These are phyloP conservation scores for Syndactyla subalaris DNA, from an alignment of 2,797 vertebrate species.

Conservation along the genomic window DNA sequence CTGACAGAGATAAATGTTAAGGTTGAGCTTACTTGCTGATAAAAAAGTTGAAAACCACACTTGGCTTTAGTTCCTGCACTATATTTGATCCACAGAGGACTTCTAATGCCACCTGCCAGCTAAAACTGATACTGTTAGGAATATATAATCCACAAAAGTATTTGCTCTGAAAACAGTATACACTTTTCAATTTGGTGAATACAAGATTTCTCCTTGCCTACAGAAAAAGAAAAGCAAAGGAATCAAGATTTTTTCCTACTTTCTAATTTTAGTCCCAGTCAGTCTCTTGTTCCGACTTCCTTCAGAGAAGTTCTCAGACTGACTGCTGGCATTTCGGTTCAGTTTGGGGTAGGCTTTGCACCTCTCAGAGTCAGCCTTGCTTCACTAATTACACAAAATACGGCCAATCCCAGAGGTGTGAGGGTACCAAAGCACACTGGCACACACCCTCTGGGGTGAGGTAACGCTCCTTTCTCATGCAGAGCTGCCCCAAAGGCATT, in stretches of 20 bases:
- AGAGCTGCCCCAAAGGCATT: neutral
- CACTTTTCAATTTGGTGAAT: neutral
- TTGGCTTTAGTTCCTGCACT: neutral
- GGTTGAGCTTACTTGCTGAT: neutral
- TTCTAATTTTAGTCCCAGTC: neutral
- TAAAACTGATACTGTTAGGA: neutral
- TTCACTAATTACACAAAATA: neutral
- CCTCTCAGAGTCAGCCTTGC: neutral
- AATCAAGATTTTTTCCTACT: neutral
- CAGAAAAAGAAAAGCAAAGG: neutral
- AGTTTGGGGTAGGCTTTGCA: neutral
- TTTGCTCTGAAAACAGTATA: neutral
- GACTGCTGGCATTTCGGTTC: neutral
- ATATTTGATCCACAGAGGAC: neutral
- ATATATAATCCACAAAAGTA: neutral
- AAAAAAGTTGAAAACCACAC: neutral
- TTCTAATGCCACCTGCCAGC: neutral
- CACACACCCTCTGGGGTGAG: neutral
- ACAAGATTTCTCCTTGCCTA: neutral
- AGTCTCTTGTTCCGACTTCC: neutral
- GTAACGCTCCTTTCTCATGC: neutral
- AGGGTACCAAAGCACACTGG: neutral
- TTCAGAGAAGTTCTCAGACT: neutral
- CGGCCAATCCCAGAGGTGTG: neutral
- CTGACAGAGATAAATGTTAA: conserved; percentile 16